phyloP scores from a whole-genome alignment of 2,113 vertebrate genomes.

The Tenebrosternarchus preto region DNA sequence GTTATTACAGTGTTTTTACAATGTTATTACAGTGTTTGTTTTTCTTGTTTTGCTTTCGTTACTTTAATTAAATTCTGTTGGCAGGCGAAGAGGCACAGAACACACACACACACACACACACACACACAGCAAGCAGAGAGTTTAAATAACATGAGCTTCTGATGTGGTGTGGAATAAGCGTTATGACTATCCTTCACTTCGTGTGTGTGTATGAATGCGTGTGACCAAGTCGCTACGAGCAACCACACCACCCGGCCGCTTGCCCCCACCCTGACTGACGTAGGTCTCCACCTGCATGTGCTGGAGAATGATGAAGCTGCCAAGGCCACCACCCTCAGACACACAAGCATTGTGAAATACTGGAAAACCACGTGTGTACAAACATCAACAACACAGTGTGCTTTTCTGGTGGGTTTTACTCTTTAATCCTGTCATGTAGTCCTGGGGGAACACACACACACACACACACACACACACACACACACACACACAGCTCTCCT shows the following conservation, averaged over 20 bases:
- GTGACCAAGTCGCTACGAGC: neutral
- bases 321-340: too few relatives aligned
- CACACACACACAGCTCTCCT: neutral
- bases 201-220: neutral
- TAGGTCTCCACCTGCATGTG: too few relatives aligned
- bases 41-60: constrained; percentile 35
- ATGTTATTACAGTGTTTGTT: constrained; percentile 44
- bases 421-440: too few relatives aligned
- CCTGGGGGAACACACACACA: too few relatives aligned
- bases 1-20: too few relatives aligned
- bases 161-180: neutral
- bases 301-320: too few relatives aligned
- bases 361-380: constrained; percentile 53
- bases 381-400: constrained; percentile 9
- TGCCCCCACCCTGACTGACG: too few relatives aligned
- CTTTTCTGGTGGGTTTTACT: neutral
- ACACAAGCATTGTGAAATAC: too few relatives aligned
- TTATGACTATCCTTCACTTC: constrained; percentile 2
- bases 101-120: neutral
- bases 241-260: too few relatives aligned
- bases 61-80: constrained; percentile 36
- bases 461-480: neutral
- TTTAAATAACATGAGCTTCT: too few relatives aligned
- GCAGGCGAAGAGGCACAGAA: constrained; percentile 2
- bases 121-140: neutral